These are phyloP conservation scores for Myotis brandtii DNA, from an alignment of 2,113 vertebrate species.

Conservation along the genomic window DNA sequence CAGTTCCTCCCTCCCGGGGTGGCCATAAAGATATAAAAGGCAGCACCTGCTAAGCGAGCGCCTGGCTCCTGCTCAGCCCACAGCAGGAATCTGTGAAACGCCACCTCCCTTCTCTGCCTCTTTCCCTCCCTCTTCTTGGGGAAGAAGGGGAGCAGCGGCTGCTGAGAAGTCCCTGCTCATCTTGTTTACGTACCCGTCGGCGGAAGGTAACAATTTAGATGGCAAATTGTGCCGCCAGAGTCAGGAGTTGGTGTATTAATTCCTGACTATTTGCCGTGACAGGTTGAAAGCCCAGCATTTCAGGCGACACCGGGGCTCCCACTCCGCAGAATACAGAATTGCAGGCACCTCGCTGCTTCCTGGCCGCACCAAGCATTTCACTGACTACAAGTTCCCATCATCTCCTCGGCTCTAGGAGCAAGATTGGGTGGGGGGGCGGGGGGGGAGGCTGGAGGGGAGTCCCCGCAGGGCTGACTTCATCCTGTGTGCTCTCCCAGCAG, in stretches of 20 bases:
- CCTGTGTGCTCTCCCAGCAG: not conserved
- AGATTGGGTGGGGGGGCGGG: not conserved
- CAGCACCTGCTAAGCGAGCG: not conserved
- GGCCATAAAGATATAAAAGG: not conserved
- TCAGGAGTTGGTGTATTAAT: slow-evolving; percentile 36
- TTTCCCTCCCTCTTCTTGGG: not conserved
- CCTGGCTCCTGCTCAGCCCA: not conserved
- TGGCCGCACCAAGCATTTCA: not conserved
- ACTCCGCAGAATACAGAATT: accelerated
- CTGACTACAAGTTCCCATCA: not conserved
- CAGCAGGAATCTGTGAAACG: not conserved
- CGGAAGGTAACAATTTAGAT: slow-evolving; percentile 69
- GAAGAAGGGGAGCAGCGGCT: not conserved
- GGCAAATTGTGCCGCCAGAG: slow-evolving; percentile 62
- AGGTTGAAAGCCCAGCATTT: slow-evolving; percentile 52
- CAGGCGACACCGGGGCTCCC: not conserved
- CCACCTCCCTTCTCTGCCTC: not conserved
- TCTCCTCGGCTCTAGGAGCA: not conserved
- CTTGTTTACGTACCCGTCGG: not conserved
- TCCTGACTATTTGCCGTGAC: slow-evolving; percentile 64
- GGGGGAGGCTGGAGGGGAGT: too few species aligned
- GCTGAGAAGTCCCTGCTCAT: not conserved
- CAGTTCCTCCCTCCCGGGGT: not conserved
- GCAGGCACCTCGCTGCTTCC: not conserved
- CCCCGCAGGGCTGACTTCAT: not conserved